Conservation (phyloP, 2,797 vertebrate species). For the Chelmon rostratus region DNA sequence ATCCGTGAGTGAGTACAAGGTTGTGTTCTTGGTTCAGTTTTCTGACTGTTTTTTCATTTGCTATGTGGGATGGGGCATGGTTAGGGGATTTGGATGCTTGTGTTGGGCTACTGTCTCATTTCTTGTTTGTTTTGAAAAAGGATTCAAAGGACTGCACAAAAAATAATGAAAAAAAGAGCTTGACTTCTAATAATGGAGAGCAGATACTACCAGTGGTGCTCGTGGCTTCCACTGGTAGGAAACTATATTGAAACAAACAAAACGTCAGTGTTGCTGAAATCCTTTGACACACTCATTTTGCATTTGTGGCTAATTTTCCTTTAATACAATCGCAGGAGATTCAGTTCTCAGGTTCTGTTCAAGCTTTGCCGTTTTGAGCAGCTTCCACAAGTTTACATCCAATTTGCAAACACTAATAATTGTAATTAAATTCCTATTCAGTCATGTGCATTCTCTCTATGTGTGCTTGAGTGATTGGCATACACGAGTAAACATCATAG, state of each 20-base stretch:
- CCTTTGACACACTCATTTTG: not conserved
- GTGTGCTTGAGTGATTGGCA: slow-evolving; percentile 10
- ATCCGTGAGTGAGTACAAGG: not conserved
- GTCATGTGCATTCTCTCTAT: not conserved
- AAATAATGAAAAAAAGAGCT: not conserved
- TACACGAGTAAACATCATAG: slow-evolving; percentile 14
- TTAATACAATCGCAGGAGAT: not conserved
- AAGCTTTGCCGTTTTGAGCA: not conserved
- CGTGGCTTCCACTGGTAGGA: not conserved
- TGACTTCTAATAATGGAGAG: not conserved
- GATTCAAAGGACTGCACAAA: not conserved
- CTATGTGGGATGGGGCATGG: not conserved
- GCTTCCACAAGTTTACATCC: not conserved
- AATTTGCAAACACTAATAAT: not conserved
- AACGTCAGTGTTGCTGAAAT: not conserved
- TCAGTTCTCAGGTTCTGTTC: not conserved
- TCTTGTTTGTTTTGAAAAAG: not conserved
- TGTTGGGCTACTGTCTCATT: not conserved
- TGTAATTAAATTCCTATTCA: not conserved
- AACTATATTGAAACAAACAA: not conserved
- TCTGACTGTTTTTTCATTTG: not conserved
- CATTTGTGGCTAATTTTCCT: not conserved
- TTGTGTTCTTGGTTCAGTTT: not conserved
- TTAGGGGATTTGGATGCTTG: not conserved
- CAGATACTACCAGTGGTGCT: not conserved